These are phyloP conservation scores for Physocephala rufipes DNA, from an alignment of 2,888 invertebrate species.

Conservation along the genomic window DNA sequence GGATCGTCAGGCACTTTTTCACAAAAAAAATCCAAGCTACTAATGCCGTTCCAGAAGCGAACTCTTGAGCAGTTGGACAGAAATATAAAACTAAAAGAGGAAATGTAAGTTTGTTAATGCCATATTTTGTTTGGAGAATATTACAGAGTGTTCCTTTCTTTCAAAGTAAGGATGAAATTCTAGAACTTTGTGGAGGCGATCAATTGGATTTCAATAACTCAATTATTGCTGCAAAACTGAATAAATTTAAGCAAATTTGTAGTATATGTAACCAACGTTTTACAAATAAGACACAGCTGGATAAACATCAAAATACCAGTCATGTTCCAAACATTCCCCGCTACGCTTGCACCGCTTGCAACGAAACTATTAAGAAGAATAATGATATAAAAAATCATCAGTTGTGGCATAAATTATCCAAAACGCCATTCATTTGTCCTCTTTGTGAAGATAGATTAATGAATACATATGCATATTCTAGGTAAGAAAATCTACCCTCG, in stretches of 20 bases:
- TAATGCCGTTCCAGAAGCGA: slow-evolving; percentile 22
- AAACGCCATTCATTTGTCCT: slow-evolving; percentile 66
- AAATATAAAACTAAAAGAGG: slow-evolving; percentile 48
- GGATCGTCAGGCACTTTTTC: not conserved
- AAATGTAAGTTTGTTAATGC: slow-evolving; percentile 49
- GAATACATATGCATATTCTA: slow-evolving; percentile 55
- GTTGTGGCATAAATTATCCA: slow-evolving; percentile 62
- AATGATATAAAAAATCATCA: slow-evolving; percentile 67
- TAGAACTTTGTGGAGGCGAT: slow-evolving; percentile 31
- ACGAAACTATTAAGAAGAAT: slow-evolving; percentile 62
- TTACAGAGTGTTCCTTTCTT: not conserved
- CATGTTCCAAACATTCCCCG: slow-evolving; percentile 59
- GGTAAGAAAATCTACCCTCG: slow-evolving; percentile 38
- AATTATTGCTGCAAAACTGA: not conserved
- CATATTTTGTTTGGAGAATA: not conserved
- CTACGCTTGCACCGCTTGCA: slow-evolving; percentile 68
- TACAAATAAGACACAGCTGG: slow-evolving; percentile 52
- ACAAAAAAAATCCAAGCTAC: slow-evolving; percentile 31
- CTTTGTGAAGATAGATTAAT: slow-evolving; percentile 60
- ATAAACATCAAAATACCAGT: slow-evolving; percentile 51
- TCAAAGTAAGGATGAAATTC: slow-evolving; percentile 57
- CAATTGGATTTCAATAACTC: not conserved
- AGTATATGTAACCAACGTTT: slow-evolving; percentile 57
- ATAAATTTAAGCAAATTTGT: slow-evolving; percentile 50
- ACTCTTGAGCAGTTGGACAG: slow-evolving; percentile 40